Conservation (phyloP, 92 coral and sea anemone genomes). For the Diadumene lineata region DNA sequence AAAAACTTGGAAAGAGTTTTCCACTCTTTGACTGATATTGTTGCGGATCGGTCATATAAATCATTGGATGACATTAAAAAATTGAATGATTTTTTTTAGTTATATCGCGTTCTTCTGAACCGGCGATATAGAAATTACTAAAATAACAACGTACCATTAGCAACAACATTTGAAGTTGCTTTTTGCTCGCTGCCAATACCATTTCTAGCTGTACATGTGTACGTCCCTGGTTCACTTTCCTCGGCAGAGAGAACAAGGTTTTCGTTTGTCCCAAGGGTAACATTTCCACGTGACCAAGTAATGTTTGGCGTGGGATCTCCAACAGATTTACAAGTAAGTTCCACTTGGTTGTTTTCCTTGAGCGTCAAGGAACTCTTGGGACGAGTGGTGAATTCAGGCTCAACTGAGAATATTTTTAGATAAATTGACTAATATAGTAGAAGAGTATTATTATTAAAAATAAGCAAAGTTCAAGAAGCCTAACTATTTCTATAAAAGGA, state of each 20-base stretch:
- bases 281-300: not conserved
- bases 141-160: not conserved
- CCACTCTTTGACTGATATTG: too few relatives aligned
- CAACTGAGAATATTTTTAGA: not conserved
- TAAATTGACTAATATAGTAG: not conserved
- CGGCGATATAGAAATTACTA: too few relatives aligned
- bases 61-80: too few relatives aligned
- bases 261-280: not conserved
- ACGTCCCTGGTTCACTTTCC: not conserved
- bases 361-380: not conserved
- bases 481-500: too few relatives aligned
- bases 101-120: too few relatives aligned
- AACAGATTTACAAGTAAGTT: not conserved
- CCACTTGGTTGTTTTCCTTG: not conserved
- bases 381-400: not conserved
- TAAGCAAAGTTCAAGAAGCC: too few relatives aligned
- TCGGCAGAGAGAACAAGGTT: not conserved
- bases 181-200: not conserved
- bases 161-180: not conserved
- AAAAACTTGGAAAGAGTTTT: too few relatives aligned
- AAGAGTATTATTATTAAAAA: not conserved
- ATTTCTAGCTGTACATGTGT: not conserved
- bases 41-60: too few relatives aligned
- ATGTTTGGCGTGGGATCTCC: slow-evolving; percentile 2
- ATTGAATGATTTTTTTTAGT: too few relatives aligned